phyloP scores from a whole-genome alignment of 2,113 vertebrate species.

The Pseudorhombus dupliciocellatus region DNA sequence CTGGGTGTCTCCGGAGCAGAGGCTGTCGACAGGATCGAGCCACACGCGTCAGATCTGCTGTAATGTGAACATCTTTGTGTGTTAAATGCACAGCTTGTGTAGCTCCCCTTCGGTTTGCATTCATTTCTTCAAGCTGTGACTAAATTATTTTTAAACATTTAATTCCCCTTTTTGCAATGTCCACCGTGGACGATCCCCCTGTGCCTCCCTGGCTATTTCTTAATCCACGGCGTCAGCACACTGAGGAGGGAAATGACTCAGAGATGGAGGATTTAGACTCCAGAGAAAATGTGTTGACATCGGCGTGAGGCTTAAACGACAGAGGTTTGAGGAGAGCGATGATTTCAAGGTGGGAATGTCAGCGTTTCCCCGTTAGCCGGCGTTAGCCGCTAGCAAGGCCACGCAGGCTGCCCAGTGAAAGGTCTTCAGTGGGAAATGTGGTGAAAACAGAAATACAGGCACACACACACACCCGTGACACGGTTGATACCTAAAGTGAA shows the following conservation, averaged over 20 bases:
- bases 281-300: neutral
- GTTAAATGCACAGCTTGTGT: neutral
- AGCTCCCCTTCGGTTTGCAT: neutral
- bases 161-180: conserved; percentile 10
- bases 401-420: conserved; percentile 43
- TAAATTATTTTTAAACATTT: conserved; percentile 5
- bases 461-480: neutral
- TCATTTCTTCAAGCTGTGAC: conserved; percentile 22
- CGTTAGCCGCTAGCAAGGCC: conserved; percentile 66
- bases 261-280: neutral
- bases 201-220: conserved; percentile 50
- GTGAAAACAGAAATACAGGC: neutral
- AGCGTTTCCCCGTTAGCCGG: conserved; percentile 45
- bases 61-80: neutral
- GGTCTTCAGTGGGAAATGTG: neutral
- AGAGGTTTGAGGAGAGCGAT: accelerated
- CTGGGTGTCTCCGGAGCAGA: conserved; percentile 69
- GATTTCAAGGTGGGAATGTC: conserved; percentile 7
- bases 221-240: conserved; percentile 51
- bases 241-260: neutral
- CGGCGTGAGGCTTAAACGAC: neutral
- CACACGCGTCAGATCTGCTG: neutral
- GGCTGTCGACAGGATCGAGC: conserved; percentile 16
- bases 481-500: neutral
- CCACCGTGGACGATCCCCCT: conserved; percentile 53